Base-by-base conservation (phyloP, 2,888 invertebrate species). In the Dugesia japonica region DNA sequence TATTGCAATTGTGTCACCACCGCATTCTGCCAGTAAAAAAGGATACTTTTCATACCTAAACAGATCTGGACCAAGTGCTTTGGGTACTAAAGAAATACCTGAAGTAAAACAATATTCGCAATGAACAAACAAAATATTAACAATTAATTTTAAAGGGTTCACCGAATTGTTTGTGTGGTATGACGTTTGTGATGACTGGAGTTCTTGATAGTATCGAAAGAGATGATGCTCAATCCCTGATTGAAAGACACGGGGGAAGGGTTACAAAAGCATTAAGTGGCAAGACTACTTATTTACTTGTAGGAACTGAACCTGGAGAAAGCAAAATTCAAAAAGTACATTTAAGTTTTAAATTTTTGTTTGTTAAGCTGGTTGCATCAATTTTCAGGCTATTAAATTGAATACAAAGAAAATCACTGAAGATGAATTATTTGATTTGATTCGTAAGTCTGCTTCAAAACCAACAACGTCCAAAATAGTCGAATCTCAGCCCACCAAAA, bases 191-290 rank as follows among this genome's bases (percentile, higher is more conserved):
- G 17, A 80, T 92, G 75, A 93, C 92, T 42, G 94, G 93, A 33
- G 90, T 93, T 0, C 85, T 92, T 72, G 92, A 94, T 81, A 92
- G 92, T 0, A 86, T 94, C 80, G 92, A 92, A 81, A 87, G 90
- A 17, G 91, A 92, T 1, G 92, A 92, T 81, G 88, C 90, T 1
- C 87, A 88, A 38, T 88, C 87, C 0, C 86, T 92, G 4, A 88
- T 94, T 17, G 88, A 88, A 77, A 88, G 89, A 80, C 90, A 90
- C 83, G 92, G 93, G 0, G 94, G 93, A 0, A 88, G 89, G 82
- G 87, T 90, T 0, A 89, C 90, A 78, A 87, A 87, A 56, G 86
- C 87, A 71, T 87, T 94, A 26, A 91, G 92, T 78, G 89, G 88
- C 81, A 90, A 90, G 86, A 90, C 91, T 7, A 89, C 89, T 80